Evolutionary conservation across 2,888 invertebrate species (phyloP).

Genomic region (Torymus texanus): DNA sequence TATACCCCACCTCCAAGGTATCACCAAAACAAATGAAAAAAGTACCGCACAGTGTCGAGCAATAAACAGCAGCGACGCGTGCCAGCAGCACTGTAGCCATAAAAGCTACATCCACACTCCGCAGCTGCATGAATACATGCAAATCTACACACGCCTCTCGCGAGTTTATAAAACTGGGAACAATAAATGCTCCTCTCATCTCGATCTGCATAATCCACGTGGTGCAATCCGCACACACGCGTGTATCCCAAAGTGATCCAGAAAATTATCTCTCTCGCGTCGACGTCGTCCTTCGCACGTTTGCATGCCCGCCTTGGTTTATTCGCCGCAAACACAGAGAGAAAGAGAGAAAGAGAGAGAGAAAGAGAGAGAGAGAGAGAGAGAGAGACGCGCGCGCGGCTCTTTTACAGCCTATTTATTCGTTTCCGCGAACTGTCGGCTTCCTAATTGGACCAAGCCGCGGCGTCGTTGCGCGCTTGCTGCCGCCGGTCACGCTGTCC

Average conservation of each 20-base stretch:
- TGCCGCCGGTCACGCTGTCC: neutral
- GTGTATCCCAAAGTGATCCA: constrained; percentile 63
- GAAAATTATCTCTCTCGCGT: constrained; percentile 62
- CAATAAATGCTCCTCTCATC: constrained; percentile 11
- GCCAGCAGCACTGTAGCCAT: neutral
- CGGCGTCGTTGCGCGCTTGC: neutral
- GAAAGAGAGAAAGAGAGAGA: no score
- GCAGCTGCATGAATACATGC: neutral
- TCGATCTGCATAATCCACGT: constrained; percentile 46
- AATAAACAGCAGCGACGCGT: constrained; percentile 38
- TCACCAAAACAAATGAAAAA: no score
- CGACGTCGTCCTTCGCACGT: constrained; percentile 7
- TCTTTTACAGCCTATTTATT: constrained; percentile 62
- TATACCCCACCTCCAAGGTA: no score
- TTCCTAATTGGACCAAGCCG: constrained; percentile 56
- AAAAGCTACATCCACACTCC: neutral
- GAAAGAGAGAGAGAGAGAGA: no score
- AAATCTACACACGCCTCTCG: neutral
- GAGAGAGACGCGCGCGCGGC: neutral
- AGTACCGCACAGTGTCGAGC: neutral
- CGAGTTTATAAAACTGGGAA: neutral
- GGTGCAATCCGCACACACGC: constrained; percentile 47
- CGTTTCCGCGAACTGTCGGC: constrained; percentile 58
- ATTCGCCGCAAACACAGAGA: no score
- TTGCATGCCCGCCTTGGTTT: constrained; percentile 9